Base-by-base conservation (phyloP, 2,797 vertebrate genomes). In the Alfaro cultratus region DNA sequence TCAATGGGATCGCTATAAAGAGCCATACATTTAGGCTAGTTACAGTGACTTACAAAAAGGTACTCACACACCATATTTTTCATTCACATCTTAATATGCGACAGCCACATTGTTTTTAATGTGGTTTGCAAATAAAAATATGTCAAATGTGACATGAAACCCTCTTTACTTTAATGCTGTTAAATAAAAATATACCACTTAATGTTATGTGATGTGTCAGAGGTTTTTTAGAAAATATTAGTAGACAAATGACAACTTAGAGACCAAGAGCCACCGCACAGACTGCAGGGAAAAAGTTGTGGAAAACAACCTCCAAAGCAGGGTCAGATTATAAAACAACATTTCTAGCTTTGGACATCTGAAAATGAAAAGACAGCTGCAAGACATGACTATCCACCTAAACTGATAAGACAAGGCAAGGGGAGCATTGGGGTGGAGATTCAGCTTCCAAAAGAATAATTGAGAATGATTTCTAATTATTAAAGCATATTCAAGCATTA, bases 1-100 rank as follows among this genome's bases (percentile, higher is more conserved):
- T 82, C 74, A 90, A 81, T 78, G 85, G 83, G 80, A 91, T 93
- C 84, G 83, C 83, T 84, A 68, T 57, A 23, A 46, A 87, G 81
- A 85, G 77, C 84, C 80, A 76, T 74, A 80, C 85, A 85, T 82
- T 90, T 76, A 47, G 41, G 49, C 64, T 91, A 73, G 91, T 86
- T 81, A 73, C 86, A 72, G 11, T 43, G 10, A 29, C 23, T 43
- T 70, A 70, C 26, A 53, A 39, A 39, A 34, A 70, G 15, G 23
- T 43, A 70, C 26, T 13, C 26, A 13, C 18, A 36, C 13, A 10
- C 34, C 18, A 39, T 67, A 64, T 4, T 10, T 12, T 39, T 67
- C 13, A 15, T 64, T 39, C 29, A 34, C 1, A 7, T 67, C 8
- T 43, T 68, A 41, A 68, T 68, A 68, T n/a, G 39, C 2, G 1